Conservation (phyloP, 1,140 invertebrate genomes). For the Bradysia coprophila region DNA sequence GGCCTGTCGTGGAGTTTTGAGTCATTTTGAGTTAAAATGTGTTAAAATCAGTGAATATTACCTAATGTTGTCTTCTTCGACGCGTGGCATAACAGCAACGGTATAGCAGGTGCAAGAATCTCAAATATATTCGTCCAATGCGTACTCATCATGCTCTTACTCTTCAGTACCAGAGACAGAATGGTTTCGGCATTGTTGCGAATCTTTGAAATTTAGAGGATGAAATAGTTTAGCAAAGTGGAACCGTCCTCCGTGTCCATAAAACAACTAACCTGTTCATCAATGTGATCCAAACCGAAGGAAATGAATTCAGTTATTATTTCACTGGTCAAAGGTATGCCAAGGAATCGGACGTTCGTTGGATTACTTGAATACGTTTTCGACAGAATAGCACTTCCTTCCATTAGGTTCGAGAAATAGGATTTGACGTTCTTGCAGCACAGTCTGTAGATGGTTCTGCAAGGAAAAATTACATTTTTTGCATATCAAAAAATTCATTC, state of each 20-base stretch:
- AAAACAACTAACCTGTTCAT: too few species aligned
- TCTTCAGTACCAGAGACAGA: slow-evolving; percentile 7
- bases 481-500: too few species aligned
- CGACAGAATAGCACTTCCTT: slow-evolving; percentile 8
- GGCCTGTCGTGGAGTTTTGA: too few species aligned
- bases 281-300: too few species aligned
- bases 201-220: neutral
- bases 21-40: too few species aligned
- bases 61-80: neutral
- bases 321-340: slow-evolving; percentile 10
- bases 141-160: slow-evolving; percentile 2
- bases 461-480: too few species aligned
- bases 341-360: slow-evolving; percentile 9
- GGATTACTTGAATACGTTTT: slow-evolving; percentile 1
- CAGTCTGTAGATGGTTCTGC: slow-evolving; percentile 4
- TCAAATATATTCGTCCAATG: slow-evolving; percentile 6
- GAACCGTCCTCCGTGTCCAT: too few species aligned
- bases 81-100: neutral
- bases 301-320: slow-evolving; percentile 11
- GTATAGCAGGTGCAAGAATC: slow-evolving; percentile 7
- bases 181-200: slow-evolving; percentile 4
- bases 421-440: slow-evolving; percentile 7
- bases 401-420: slow-evolving; percentile 12
- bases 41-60: too few species aligned
- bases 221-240: too few species aligned